phyloP scores from a whole-genome alignment of 2,113 vertebrate species.

The Rhinopithecus roxellana region DNA sequence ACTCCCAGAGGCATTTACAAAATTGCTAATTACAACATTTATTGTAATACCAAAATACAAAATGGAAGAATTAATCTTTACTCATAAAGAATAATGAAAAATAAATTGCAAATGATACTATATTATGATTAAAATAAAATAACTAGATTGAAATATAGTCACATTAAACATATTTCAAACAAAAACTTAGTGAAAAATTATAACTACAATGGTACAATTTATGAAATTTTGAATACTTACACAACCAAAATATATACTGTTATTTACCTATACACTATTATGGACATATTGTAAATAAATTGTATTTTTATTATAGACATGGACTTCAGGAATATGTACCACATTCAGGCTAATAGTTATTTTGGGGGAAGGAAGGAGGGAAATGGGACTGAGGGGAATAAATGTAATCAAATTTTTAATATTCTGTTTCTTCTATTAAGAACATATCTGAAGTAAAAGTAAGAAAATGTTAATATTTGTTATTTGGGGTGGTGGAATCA shows the following conservation, averaged over 20 bases:
- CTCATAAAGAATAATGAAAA: not conserved
- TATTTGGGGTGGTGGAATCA: not conserved
- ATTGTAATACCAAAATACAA: not conserved
- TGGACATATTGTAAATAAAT: too few relatives aligned
- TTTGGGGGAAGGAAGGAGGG: not conserved
- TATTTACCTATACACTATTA: not conserved
- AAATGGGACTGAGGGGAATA: not conserved
- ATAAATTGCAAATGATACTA: not conserved
- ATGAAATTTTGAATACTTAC: not conserved
- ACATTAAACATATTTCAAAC: not conserved
- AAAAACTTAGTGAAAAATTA: not conserved
- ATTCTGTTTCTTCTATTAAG: constrained; percentile 25
- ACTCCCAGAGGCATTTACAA: not conserved
- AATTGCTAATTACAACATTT: not conserved
- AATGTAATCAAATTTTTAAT: not conserved
- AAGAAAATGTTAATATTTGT: not conserved
- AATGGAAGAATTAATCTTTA: not conserved
- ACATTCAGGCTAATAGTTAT: not conserved
- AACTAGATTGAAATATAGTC: not conserved
- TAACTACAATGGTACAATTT: not conserved
- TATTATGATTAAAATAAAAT: not conserved
- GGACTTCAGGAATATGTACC: not conserved
- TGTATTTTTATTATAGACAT: not conserved
- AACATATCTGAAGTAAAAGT: constrained; percentile 15
- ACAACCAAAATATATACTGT: not conserved